Evolutionary conservation across 1,140 invertebrate species (phyloP).

Genomic region (Hycleus phaleratus): DNA sequence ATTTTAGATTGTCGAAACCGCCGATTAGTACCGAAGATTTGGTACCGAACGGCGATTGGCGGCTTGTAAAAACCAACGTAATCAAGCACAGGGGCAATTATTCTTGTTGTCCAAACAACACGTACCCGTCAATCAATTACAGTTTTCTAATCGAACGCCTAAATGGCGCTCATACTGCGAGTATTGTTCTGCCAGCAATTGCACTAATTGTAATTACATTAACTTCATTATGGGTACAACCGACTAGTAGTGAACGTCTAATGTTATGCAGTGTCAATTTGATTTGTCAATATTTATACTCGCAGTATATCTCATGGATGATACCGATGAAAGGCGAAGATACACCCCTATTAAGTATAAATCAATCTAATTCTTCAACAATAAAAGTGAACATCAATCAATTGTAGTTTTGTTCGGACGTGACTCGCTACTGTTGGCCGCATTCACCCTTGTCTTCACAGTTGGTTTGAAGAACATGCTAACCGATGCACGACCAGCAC

Average conservation of each 20-base stretch:
- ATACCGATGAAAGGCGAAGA: constrained; percentile 40
- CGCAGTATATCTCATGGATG: constrained; percentile 41
- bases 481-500: constrained; percentile 16
- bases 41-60: constrained; percentile 37
- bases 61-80: constrained; percentile 32
- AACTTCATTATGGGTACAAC: constrained; percentile 42
- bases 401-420: constrained; percentile 32
- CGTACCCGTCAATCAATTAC: constrained; percentile 42
- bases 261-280: constrained; percentile 42
- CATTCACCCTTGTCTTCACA: constrained; percentile 27
- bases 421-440: constrained; percentile 32
- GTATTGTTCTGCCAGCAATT: constrained; percentile 42
- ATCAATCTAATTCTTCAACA: neutral
- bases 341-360: constrained; percentile 15
- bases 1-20: constrained; percentile 38
- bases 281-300: constrained; percentile 42
- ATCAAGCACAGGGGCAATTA: constrained; percentile 35
- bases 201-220: constrained; percentile 42
- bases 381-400: neutral
- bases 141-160: constrained; percentile 43
- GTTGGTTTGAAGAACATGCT: constrained; percentile 27
- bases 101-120: constrained; percentile 41
- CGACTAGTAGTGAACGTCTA: constrained; percentile 41
- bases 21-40: constrained; percentile 31
- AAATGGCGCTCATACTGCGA: constrained; percentile 33